These are phyloP conservation scores for Diadophis punctatus DNA, from an alignment of 2,113 vertebrate genomes.

Conservation along the genomic window DNA sequence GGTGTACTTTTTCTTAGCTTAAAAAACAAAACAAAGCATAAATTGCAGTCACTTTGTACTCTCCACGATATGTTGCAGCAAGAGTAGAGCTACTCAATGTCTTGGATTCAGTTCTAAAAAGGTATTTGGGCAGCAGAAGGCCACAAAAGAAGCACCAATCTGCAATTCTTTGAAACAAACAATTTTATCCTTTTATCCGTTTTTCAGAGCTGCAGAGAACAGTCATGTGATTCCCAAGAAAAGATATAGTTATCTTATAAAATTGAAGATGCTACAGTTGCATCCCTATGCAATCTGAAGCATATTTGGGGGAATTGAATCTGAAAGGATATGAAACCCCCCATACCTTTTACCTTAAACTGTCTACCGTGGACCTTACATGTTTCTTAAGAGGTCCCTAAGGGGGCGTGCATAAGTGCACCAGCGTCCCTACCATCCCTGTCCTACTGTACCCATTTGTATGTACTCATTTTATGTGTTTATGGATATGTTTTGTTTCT, in stretches of 20 bases:
- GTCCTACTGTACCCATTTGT: no score
- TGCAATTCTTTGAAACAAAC: background rate
- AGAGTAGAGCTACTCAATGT: background rate
- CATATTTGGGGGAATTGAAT: background rate
- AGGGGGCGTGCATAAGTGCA: no score
- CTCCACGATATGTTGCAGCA: background rate
- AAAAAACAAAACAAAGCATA: background rate
- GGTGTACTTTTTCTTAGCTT: background rate
- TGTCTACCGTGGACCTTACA: no score
- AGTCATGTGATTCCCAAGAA: background rate
- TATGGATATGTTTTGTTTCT: no score
- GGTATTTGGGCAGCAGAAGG: background rate
- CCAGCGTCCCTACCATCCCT: no score
- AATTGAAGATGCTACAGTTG: background rate
- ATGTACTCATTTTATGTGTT: no score
- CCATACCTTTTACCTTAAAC: no score
- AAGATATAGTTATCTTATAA: background rate
- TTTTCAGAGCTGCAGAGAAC: background rate
- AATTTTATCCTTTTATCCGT: background rate
- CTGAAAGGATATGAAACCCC: background rate
- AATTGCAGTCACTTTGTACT: background rate
- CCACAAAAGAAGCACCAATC: background rate
- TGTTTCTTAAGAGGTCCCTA: no score
- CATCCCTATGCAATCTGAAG: background rate
- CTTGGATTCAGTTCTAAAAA: background rate